These are phyloP conservation scores for Philereme transversata DNA, from an alignment of 2,888 invertebrate species.

Conservation along the genomic window DNA sequence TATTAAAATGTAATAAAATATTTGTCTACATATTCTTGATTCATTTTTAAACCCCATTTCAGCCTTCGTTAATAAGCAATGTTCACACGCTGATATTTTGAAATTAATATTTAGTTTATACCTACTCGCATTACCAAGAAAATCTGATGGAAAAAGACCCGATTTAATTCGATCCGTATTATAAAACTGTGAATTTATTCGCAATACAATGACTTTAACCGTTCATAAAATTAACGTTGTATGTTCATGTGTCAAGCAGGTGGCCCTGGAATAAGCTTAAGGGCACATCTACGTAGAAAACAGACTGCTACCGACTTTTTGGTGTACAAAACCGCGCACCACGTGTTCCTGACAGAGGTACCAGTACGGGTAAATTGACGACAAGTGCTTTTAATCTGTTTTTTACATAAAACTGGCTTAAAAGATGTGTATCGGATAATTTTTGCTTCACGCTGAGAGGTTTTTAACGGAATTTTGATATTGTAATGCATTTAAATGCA, in stretches of 20 bases:
- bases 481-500: constrained; percentile 69
- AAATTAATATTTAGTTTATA: constrained; percentile 45
- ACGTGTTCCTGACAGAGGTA: no score
- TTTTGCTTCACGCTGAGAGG: constrained; percentile 68
- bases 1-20: no score
- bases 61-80: constrained; percentile 32
- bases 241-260: constrained; percentile 70
- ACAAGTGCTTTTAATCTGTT: neutral
- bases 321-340: no score
- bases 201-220: constrained; percentile 53
- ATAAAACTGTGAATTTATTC: constrained; percentile 76
- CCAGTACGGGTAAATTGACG: no score
- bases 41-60: constrained; percentile 2
- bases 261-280: constrained; percentile 63
- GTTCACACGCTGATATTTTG: constrained; percentile 44
- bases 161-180: constrained; percentile 67
- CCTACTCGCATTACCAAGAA: constrained; percentile 50
- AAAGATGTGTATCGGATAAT: constrained; percentile 57
- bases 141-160: constrained; percentile 47
- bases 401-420: neutral
- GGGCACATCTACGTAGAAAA: constrained; percentile 9
- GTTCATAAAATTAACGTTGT: constrained; percentile 67
- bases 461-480: constrained; percentile 58
- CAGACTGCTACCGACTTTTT: neutral
- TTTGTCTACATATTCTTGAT: no score